These are phyloP conservation scores for Falco concolor DNA, from an alignment of 2,797 vertebrate species.

Conservation along the genomic window DNA sequence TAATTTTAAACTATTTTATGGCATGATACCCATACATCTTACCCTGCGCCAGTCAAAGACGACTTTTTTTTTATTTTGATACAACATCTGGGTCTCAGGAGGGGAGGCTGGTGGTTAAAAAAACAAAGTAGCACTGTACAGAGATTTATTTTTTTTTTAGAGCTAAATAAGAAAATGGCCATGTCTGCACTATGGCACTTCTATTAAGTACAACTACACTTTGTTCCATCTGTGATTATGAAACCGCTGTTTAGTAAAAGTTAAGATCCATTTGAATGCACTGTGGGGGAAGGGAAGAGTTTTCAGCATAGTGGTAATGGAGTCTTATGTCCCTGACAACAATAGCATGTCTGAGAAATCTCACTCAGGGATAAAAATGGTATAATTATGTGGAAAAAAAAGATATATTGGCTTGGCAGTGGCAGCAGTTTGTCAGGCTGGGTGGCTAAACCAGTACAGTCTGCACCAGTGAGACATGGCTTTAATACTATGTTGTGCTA, in stretches of 20 bases:
- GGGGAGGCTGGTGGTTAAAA: background rate
- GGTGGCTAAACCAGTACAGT: conserved; percentile 46
- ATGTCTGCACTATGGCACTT: conserved; percentile 13
- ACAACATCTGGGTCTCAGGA: background rate
- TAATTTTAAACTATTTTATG: background rate
- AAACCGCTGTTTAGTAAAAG: conserved; percentile 49
- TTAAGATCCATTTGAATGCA: conserved; percentile 46
- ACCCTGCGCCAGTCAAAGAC: background rate
- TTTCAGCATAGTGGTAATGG: conserved; percentile 38
- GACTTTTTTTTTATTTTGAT: background rate
- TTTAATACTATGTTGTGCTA: background rate
- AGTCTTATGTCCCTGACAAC: conserved; percentile 29
- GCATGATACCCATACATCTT: background rate
- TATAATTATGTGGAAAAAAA: conserved; percentile 39
- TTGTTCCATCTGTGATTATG: conserved; percentile 10
- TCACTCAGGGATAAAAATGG: conserved; percentile 59
- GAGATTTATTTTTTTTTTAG: background rate
- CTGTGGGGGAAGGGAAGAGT: conserved; percentile 21
- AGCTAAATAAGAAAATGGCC: background rate
- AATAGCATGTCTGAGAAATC: conserved; percentile 56
- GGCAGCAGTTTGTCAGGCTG: conserved; percentile 33
- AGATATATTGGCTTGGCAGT: conserved; percentile 50
- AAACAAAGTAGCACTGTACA: background rate
- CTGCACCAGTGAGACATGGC: conserved; percentile 32
- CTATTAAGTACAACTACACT: conserved; percentile 32